Base-by-base conservation (phyloP, 1,140 invertebrate genomes). In the Sinella curviseta region DNA sequence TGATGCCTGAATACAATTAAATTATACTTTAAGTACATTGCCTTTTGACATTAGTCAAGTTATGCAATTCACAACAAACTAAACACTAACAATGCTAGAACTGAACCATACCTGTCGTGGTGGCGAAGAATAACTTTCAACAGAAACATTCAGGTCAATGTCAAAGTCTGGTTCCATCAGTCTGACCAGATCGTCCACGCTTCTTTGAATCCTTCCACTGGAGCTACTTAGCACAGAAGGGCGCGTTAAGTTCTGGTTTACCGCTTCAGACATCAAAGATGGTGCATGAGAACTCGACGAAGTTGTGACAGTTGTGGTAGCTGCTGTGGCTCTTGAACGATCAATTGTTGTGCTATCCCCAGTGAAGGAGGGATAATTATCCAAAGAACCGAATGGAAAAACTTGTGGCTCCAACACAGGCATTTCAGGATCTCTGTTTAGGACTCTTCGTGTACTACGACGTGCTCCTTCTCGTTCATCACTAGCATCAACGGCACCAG, bases 351-450 rank as follows among this genome's bases (percentile, higher is more conserved):
- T 30, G 65, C 31, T 33, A 33, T 30, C 12, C 30, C n/a, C 65
- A 70, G 55, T 24, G 28, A 14, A 31, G 24, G 4, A 30, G 26
- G 31, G 12, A 30, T 31, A 70, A 74, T 67, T 67, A 74, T 74
- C 26, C 8, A 31, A 48, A 48, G 8, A 12, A 48, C 39, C 8
- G 39, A 48, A n/a, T n/a, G 55, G 55, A 60, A 12, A 36, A 2
- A 48, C 35, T 75, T 75, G 74, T 39, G 74, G 74, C 16, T 39
- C 74, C 26, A 75, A 48, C 4, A 36, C 28, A 24, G 74, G 74
- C 74, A 75, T 75, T n/a, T 26, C 26, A n/a, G 74, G 74, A 75
- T 75, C 74, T 20, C 74, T 2, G 8, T 70, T 4, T 14, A 14
- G 4, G 8, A 14, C 57, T 60, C 3, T 26, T 60, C 57, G 24